These are phyloP conservation scores for Drosophila orosa DNA, from an alignment of 1,140 invertebrate species.

Conservation along the genomic window DNA sequence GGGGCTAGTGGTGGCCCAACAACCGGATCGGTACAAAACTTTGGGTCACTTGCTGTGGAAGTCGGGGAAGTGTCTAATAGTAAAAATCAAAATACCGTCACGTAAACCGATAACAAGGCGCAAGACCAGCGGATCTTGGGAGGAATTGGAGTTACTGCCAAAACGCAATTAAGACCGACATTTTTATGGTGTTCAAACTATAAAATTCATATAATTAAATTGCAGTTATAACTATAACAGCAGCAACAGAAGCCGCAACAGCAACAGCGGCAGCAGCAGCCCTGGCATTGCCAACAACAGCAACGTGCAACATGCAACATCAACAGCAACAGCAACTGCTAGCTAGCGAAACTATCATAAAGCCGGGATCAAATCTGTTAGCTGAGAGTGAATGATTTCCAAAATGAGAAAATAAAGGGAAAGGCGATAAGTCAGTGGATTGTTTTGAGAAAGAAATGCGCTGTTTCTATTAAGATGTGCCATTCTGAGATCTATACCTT, in stretches of 20 bases:
- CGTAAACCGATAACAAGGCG: conserved; percentile 76
- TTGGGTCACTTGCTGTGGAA: conserved; percentile 58
- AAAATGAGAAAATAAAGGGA: conserved; percentile 61
- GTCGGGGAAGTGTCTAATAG: conserved; percentile 43
- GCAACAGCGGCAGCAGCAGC: conserved; percentile 21
- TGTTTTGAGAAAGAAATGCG: conserved; percentile 14
- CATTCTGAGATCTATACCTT: too few species aligned
- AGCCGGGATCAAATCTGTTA: conserved; percentile 23
- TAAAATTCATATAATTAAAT: conserved; percentile 82
- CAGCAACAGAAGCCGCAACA: conserved; percentile 20
- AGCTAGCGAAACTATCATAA: conserved; percentile 43
- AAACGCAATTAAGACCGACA: conserved; percentile 79
- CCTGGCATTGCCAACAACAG: conserved; percentile 6
- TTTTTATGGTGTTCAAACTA: conserved; percentile 81
- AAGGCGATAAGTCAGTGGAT: conserved; percentile 66
- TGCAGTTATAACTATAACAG: conserved; percentile 70
- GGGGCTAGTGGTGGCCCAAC: conserved; percentile 32
- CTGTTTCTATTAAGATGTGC: not conserved
- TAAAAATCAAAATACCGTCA: conserved; percentile 79
- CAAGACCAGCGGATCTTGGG: conserved; percentile 23
- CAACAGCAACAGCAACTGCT: conserved; percentile 2
- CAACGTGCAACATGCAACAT: conserved; percentile 19
- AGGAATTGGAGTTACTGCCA: conserved; percentile 35
- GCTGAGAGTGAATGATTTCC: conserved; percentile 47
- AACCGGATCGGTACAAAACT: conserved; percentile 37